Evolutionary conservation across 2,888 invertebrate genomes (phyloP), one percentile per base, ranked within the genome.

Genomic region (Melanargia galathea): DNA sequence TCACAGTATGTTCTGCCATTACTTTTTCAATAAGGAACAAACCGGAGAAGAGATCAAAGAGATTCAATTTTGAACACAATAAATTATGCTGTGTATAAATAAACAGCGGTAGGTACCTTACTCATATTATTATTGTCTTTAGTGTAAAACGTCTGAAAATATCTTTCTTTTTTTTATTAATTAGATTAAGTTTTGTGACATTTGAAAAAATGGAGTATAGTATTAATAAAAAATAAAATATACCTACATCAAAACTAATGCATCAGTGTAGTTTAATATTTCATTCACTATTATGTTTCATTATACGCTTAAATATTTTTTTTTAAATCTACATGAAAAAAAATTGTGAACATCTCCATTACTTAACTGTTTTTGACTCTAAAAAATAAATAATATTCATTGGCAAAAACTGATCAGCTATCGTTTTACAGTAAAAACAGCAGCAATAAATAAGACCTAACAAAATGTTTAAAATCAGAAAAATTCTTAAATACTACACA

Each of bases 61-160:
- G 30, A 51, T 51, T 51, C 30, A 35, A 6, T 20, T 22, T 52
- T 35, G 11, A 46, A 46, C 22, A 33, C 18, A 30, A 26, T 49
- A 49, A 49, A 49, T 30, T 26, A 26, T 26, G 10, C 26, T 26
- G n/a, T 30, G 7, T 18, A 43, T 8, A 30, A 30, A 18, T 51
- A 24, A 24, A 24, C 24, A 6, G 6, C 24, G 49, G 49, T 46
- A 26, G n/a, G n/a, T n/a, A n/a, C n/a, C 8, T n/a, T 26, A 49
- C 16, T 30, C 16, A 49, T n/a, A n/a, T n/a, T n/a, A n/a, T 20
- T 46, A 26, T 49, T 49, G 48, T 26, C 16, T 30, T 16, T 22
- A 33, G 20, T 52, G 35, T 35, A 52, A 52, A 52, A 33, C 52
- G 13, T 52, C 35, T 18, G 33, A 52, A 52, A 52, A 52, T 35